Percentiles rank a stretch among this genome's conserved stretches.
phyloP scores from a whole-genome alignment of 1,140 invertebrate species.

The Drosophila bocqueti region DNA sequence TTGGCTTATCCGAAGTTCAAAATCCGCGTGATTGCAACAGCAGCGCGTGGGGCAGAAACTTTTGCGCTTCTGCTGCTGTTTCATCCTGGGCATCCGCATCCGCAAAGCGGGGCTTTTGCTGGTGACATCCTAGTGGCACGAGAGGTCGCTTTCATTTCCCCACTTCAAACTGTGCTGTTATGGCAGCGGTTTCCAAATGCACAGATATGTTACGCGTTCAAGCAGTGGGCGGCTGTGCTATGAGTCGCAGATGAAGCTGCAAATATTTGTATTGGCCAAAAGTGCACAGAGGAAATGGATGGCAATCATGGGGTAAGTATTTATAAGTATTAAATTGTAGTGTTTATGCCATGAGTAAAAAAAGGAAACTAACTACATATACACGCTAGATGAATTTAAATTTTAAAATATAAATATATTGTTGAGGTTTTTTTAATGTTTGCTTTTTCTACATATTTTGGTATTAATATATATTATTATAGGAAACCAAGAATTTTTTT shows the following conservation, averaged over 20 bases:
- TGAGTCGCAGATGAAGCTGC: not conserved
- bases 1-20: constrained; percentile 51
- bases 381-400: too few species aligned
- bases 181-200: constrained; percentile 31
- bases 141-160: constrained; percentile 33
- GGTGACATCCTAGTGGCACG: constrained; percentile 29
- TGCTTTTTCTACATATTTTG: too few species aligned
- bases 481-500: too few species aligned
- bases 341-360: not conserved
- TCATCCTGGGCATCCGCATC: constrained; percentile 7
- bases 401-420: too few species aligned
- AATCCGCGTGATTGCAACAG: constrained; percentile 50
- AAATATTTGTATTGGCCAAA: constrained; percentile 5
- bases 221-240: not conserved
- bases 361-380: not conserved
- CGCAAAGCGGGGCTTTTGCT: constrained; percentile 25
- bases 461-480: too few species aligned
- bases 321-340: not conserved
- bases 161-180: constrained; percentile 27
- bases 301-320: too few species aligned
- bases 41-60: constrained; percentile 33
- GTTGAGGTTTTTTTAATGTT: too few species aligned
- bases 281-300: constrained; percentile 1
- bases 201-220: constrained; percentile 16
- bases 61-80: constrained; percentile 11